Percentiles rank a stretch among this genome's conserved stretches.
Conservation (phyloP, 2,797 vertebrate species). For the Muscicapa striata region DNA sequence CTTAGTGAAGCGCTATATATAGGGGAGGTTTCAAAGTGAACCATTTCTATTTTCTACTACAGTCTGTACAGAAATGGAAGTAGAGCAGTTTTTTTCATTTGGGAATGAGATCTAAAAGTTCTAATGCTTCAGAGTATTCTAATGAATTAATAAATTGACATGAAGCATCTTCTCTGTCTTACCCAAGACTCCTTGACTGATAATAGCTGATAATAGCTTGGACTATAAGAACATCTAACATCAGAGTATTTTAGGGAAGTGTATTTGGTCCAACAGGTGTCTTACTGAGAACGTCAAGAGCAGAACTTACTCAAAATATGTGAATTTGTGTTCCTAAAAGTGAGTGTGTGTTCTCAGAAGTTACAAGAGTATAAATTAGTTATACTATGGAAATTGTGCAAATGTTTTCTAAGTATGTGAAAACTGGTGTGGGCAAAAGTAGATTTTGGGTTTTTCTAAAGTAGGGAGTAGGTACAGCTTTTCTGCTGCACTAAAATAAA, state of each 20-base stretch:
- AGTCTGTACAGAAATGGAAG: conserved; percentile 38
- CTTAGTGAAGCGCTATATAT: neutral
- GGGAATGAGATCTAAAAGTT: neutral
- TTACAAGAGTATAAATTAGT: neutral
- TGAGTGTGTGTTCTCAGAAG: neutral
- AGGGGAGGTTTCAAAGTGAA: neutral
- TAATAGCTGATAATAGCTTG: neutral
- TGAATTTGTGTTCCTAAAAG: neutral
- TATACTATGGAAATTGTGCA: neutral
- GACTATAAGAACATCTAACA: neutral
- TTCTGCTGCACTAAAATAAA: neutral
- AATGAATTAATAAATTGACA: conserved; percentile 49
- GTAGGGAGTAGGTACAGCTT: neutral
- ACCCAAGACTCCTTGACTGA: conserved; percentile 2
- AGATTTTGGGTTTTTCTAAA: neutral
- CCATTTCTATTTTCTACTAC: neutral
- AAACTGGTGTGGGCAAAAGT: neutral
- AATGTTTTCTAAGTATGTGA: neutral
- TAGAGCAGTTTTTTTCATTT: neutral
- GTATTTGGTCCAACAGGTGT: neutral
- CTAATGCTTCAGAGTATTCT: neutral
- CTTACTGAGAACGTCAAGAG: neutral
- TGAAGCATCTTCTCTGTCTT: neutral
- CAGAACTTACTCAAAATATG: neutral
- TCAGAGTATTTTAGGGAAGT: neutral